A percentile compares a stretch with the other conserved stretches of the same genome.
These are phyloP conservation scores for Mechanitis mazaeus DNA, from an alignment of 2,888 invertebrate species.

Conservation along the genomic window DNA sequence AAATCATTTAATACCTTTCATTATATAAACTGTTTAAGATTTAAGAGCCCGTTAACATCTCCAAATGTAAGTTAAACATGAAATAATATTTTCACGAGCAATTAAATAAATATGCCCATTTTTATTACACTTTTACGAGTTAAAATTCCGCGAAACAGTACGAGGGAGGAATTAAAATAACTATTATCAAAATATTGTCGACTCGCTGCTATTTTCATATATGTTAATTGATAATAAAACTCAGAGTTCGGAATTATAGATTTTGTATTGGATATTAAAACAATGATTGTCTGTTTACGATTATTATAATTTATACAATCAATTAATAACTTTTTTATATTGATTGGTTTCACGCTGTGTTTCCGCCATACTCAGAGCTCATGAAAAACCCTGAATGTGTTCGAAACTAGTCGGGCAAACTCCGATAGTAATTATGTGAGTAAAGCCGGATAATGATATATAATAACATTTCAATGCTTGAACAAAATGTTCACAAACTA, in stretches of 20 bases:
- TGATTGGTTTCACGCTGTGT: no score
- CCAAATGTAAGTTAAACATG: constrained; percentile 19
- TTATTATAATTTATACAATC: neutral
- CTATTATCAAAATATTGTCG: constrained; percentile 13
- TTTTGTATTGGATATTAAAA: constrained; percentile 12
- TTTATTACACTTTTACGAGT: constrained; percentile 31
- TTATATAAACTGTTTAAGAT: constrained; percentile 7
- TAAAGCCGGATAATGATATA: neutral
- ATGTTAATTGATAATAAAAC: constrained; percentile 17
- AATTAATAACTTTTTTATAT: no score
- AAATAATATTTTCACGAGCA: constrained; percentile 35
- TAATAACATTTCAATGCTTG: no score
- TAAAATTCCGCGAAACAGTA: constrained; percentile 3
- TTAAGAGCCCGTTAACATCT: constrained; percentile 17
- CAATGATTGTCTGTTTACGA: neutral
- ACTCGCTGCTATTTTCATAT: constrained; percentile 14
- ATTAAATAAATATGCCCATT: constrained; percentile 42
- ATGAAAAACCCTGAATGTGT: no score
- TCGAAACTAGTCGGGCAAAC: no score
- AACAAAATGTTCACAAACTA: no score
- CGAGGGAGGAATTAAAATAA: constrained; percentile 8
- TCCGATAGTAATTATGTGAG: no score
- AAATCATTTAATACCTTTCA: no score
- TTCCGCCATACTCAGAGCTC: no score
- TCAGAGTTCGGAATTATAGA: constrained; percentile 18